These are phyloP conservation scores for Caerostris extrusa DNA, from an alignment of 1,140 invertebrate genomes.

Conservation along the genomic window DNA sequence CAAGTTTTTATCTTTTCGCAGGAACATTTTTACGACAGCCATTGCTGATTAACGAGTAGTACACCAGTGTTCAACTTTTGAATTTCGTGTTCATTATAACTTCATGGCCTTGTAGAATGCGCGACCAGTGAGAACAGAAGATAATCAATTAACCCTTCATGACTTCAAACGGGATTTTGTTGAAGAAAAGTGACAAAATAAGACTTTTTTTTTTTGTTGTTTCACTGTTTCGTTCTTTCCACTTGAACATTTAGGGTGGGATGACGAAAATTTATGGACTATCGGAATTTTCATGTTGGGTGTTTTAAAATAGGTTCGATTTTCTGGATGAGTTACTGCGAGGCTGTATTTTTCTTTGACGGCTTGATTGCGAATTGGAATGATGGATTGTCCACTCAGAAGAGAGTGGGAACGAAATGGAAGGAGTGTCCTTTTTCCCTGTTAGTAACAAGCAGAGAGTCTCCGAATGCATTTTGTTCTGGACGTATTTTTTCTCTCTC, in stretches of 20 bases:
- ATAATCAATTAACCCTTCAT: slow-evolving; percentile 35
- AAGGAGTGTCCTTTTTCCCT: too few relatives aligned
- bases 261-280: neutral
- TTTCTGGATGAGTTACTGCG: neutral
- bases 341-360: neutral
- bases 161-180: neutral
- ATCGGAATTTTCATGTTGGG: neutral
- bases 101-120: neutral
- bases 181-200: neutral
- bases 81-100: slow-evolving; percentile 52
- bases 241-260: neutral
- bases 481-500: too few relatives aligned
- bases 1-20: slow-evolving; percentile 33
- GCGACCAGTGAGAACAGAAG: neutral
- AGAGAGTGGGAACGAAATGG: too few relatives aligned
- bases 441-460: too few relatives aligned
- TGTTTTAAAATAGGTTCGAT: neutral
- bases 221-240: neutral
- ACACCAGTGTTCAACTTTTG: too few relatives aligned
- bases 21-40: neutral
- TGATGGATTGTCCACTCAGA: neutral
- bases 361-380: neutral
- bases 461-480: too few relatives aligned
- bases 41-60: slow-evolving; percentile 36
- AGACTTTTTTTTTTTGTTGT: neutral